Conservation (phyloP, 2,888 invertebrate genomes). For the Drosophila testacea region DNA sequence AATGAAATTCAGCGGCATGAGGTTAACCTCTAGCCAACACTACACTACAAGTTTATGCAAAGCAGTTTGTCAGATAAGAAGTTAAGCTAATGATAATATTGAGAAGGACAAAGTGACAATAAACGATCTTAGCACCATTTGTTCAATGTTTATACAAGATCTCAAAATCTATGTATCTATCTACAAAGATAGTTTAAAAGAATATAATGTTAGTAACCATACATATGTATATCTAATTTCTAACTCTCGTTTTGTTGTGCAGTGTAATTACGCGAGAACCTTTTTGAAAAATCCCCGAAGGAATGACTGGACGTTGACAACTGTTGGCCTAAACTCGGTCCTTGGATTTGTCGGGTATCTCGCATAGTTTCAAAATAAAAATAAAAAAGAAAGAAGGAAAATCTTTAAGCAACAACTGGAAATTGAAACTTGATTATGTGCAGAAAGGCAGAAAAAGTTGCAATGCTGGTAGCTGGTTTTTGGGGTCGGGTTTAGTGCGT, state of each 20-base stretch:
- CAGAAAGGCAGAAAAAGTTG: slow-evolving; percentile 74
- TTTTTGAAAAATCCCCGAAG: slow-evolving; percentile 32
- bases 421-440: slow-evolving; percentile 84
- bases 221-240: neutral
- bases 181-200: no score
- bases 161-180: no score
- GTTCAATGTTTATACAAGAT: no score
- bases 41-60: slow-evolving; percentile 8
- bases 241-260: slow-evolving; percentile 13
- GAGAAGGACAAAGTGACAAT: no score
- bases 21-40: slow-evolving; percentile 18
- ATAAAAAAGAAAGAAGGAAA: slow-evolving; percentile 34
- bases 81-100: no score
- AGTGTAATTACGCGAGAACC: slow-evolving; percentile 58
- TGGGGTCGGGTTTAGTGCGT: slow-evolving; percentile 31
- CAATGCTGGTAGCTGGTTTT: slow-evolving; percentile 18
- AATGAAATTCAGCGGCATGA: slow-evolving; percentile 6
- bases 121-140: no score
- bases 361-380: slow-evolving; percentile 55
- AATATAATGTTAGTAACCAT: no score
- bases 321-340: slow-evolving; percentile 58
- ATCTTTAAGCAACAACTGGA: slow-evolving; percentile 66
- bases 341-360: slow-evolving; percentile 36
- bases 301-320: slow-evolving; percentile 65
- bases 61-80: neutral